These are phyloP conservation scores for Callionymus lyra DNA, from an alignment of 2,113 vertebrate genomes.

Conservation along the genomic window DNA sequence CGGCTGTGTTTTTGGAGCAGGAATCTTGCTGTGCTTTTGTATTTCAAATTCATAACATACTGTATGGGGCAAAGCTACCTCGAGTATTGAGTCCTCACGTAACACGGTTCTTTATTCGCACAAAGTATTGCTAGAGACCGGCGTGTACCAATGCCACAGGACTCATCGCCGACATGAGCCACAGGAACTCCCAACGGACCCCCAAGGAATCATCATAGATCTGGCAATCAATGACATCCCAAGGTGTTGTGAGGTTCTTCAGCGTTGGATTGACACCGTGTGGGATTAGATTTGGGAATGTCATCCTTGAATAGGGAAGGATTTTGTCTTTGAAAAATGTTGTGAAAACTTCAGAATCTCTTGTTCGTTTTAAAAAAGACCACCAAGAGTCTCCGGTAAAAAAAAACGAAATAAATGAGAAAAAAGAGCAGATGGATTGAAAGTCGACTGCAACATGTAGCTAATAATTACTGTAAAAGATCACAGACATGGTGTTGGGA, in stretches of 20 bases:
- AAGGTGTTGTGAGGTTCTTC: constrained; percentile 33
- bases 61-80: constrained; percentile 17
- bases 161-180: constrained; percentile 27
- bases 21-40: constrained; percentile 18
- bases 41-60: constrained; percentile 30
- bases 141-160: constrained; percentile 31
- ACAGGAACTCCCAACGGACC: constrained; percentile 29
- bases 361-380: neutral
- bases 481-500: constrained; percentile 36
- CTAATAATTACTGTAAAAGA: constrained; percentile 7
- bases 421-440: neutral
- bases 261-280: constrained; percentile 20
- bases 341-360: neutral
- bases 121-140: constrained; percentile 21
- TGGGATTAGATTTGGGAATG: constrained; percentile 28
- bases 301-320: constrained; percentile 3
- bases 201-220: constrained; percentile 26
- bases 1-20: constrained; percentile 14
- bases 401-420: neutral
- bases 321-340: constrained; percentile 5
- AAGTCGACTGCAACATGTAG: neutral
- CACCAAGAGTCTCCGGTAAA: neutral
- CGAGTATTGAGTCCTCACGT: constrained; percentile 10
- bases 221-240: constrained; percentile 35
- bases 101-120: constrained; percentile 12